phyloP scores from a whole-genome alignment of 2,797 vertebrate genomes.

The Hippoglossus hippoglossus region DNA sequence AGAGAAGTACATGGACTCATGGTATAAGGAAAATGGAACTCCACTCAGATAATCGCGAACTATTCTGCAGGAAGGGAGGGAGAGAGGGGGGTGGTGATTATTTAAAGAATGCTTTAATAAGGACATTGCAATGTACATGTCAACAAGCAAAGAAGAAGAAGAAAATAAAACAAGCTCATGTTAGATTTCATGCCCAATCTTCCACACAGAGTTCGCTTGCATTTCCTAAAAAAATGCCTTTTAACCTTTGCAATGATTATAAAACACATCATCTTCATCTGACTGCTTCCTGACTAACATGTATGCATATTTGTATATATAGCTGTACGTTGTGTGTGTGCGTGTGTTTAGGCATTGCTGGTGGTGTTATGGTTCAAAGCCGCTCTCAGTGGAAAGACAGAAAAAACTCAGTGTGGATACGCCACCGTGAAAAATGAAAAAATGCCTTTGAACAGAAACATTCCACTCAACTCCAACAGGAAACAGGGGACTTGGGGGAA shows the following conservation, averaged over 20 bases:
- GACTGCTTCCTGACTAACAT: constrained; percentile 20
- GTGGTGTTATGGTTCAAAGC: constrained; percentile 38
- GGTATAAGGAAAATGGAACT: constrained; percentile 91
- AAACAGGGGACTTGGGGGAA: constrained; percentile 41
- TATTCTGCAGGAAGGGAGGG: constrained; percentile 79
- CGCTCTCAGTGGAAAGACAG: constrained; percentile 42
- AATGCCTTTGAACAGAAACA: constrained; percentile 59
- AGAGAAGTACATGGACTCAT: constrained; percentile 92
- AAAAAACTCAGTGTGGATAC: constrained; percentile 29
- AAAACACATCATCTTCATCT: constrained; percentile 32
- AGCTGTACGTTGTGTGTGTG: not conserved
- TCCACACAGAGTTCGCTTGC: constrained; percentile 7
- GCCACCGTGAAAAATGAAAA: constrained; percentile 45
- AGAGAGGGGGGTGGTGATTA: constrained; percentile 25
- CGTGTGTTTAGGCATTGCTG: constrained; percentile 8
- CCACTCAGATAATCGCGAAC: constrained; percentile 92
- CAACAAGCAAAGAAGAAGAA: constrained; percentile 1
- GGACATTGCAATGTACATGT: constrained; percentile 13
- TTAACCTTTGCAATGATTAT: constrained; percentile 24
- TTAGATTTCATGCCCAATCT: not conserved
- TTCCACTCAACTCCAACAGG: constrained; percentile 39
- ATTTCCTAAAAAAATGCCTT: constrained; percentile 1
- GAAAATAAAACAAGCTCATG: not conserved
- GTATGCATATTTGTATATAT: constrained; percentile 8
- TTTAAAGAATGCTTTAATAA: constrained; percentile 39